phyloP scores from a whole-genome alignment of 1,140 invertebrate species.

The Tetramorium parvispinum region DNA sequence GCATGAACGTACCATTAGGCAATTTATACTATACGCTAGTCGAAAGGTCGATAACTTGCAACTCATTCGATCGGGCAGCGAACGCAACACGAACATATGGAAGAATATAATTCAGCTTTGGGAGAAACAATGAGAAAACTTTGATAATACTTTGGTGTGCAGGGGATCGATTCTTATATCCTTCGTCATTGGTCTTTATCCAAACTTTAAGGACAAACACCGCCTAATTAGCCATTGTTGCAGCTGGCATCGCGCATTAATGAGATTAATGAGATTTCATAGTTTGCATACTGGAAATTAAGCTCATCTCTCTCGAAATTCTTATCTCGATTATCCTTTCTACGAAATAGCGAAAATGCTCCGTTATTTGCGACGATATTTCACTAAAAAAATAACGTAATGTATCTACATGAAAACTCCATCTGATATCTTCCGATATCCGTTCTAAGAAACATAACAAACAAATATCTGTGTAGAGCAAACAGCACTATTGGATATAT shows the following conservation, averaged over 20 bases:
- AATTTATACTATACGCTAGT: not conserved
- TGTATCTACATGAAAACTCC: not conserved
- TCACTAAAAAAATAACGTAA: not conserved
- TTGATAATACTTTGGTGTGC: slow-evolving; percentile 3
- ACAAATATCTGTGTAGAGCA: slow-evolving; percentile 2
- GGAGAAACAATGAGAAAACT: slow-evolving; percentile 52
- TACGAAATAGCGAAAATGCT: not conserved
- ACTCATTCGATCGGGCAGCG: no score
- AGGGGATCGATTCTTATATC: slow-evolving; percentile 53
- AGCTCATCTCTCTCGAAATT: not conserved
- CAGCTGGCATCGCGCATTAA: not conserved
- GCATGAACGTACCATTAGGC: slow-evolving; percentile 6
- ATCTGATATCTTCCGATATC: slow-evolving; percentile 1
- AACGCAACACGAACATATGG: not conserved
- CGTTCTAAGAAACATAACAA: not conserved
- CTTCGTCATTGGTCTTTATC: slow-evolving; percentile 19
- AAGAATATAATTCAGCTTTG: slow-evolving; percentile 61
- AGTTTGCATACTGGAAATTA: slow-evolving; percentile 1
- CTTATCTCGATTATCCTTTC: not conserved
- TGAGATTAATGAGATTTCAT: slow-evolving; percentile 26
- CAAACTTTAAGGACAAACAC: slow-evolving; percentile 14
- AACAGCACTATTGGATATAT: not conserved
- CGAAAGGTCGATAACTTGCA: slow-evolving; percentile 21
- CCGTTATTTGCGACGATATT: not conserved
- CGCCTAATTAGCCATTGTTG: slow-evolving; percentile 37